Conservation (phyloP, 2,797 vertebrate species). For the Smutsia temminckii region DNA sequence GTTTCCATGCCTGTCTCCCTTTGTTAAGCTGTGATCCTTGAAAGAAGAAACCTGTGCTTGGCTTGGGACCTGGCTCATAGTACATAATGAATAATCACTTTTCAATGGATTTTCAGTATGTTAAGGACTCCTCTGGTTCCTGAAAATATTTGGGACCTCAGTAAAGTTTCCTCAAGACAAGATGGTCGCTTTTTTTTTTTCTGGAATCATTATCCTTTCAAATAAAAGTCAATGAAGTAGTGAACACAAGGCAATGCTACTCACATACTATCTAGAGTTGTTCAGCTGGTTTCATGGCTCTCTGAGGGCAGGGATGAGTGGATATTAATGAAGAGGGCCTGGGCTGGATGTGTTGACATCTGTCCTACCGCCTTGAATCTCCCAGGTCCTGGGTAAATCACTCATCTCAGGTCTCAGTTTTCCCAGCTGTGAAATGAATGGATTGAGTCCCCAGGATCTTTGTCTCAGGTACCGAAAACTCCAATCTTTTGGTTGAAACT, state of each 20-base stretch:
- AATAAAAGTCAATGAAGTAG: not conserved
- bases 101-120: not conserved
- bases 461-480: not conserved
- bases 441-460: not conserved
- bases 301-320: not conserved
- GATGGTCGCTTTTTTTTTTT: not conserved
- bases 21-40: not conserved
- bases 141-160: not conserved
- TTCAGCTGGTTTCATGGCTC: not conserved
- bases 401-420: not conserved
- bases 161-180: not conserved
- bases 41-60: not conserved
- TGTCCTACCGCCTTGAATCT: not conserved
- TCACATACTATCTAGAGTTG: rapidly evolving
- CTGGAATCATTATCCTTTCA: not conserved
- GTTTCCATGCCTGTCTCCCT: not conserved
- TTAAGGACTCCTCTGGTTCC: not conserved
- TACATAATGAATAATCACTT: not conserved
- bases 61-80: not conserved
- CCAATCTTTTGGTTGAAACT: not conserved
- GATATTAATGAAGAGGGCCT: not conserved
- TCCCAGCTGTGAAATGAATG: not conserved
- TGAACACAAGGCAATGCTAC: not conserved
- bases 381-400: not conserved
- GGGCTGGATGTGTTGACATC: too few species aligned